These are phyloP conservation scores for Todus mexicanus DNA, from an alignment of 2,797 vertebrate species.

Conservation along the genomic window DNA sequence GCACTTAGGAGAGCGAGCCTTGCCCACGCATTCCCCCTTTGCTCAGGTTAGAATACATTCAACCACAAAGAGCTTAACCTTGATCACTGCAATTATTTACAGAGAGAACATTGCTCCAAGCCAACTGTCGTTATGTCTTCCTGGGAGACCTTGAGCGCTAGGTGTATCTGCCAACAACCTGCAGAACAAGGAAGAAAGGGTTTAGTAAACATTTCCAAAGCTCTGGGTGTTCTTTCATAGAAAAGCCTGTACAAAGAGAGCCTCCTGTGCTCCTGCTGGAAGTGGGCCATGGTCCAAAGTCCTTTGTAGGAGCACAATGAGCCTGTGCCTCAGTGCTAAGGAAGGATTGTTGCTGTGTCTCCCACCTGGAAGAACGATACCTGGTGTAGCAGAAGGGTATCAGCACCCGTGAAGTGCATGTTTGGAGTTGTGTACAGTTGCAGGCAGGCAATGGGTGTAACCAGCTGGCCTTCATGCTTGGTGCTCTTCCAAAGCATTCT, in stretches of 20 bases:
- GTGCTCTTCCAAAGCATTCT: not conserved
- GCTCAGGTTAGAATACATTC: not conserved
- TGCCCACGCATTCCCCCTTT: not conserved
- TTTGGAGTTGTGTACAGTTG: not conserved
- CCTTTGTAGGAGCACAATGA: not conserved
- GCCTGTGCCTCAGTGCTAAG: not conserved
- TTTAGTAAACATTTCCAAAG: conserved; percentile 1
- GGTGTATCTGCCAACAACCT: not conserved
- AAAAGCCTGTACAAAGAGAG: not conserved
- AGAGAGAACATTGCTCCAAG: not conserved
- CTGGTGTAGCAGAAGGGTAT: not conserved
- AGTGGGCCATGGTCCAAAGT: conserved; percentile 1
- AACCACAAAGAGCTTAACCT: not conserved
- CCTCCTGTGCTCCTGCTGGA: not conserved
- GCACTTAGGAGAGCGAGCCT: not conserved
- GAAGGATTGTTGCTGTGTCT: not conserved
- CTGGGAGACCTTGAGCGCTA: conserved; percentile 7
- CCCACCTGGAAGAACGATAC: not conserved
- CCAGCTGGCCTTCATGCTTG: not conserved
- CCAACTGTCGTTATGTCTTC: not conserved
- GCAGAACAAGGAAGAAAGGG: conserved; percentile 19
- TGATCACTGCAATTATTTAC: not conserved
- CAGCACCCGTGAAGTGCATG: not conserved
- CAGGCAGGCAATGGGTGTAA: not conserved
- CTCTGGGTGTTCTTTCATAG: not conserved